A percentile compares a stretch with the other conserved stretches of the same genome.
These are phyloP conservation scores for Callionymus lyra DNA, from an alignment of 2,113 vertebrate genomes.

Conservation along the genomic window DNA sequence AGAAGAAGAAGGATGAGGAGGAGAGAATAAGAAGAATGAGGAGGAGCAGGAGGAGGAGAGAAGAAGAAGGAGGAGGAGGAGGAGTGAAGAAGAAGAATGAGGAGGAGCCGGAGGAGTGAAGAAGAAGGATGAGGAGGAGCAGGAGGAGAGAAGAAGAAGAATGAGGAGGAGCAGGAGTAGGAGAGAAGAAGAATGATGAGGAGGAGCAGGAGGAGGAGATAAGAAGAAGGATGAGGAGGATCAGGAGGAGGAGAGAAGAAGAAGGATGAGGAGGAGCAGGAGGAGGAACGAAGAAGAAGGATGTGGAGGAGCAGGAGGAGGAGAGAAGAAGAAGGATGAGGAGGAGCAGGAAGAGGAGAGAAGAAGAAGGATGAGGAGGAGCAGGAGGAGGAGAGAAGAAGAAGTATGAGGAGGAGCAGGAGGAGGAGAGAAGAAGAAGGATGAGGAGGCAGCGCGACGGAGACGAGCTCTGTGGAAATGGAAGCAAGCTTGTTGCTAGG, in stretches of 20 bases:
- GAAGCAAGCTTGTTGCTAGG: conserved; percentile 71
- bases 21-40: no score
- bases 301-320: no score
- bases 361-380: no score
- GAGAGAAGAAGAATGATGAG: no score
- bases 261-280: background rate
- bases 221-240: conserved; percentile 3
- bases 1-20: no score
- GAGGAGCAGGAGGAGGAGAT: conserved; percentile 8
- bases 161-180: conserved; percentile 1
- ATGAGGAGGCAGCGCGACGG: no score
- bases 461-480: conserved; percentile 25
- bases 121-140: conserved; percentile 9
- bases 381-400: no score
- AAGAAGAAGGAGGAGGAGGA: conserved; percentile 17
- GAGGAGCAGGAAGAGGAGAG: no score
- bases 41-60: background rate
- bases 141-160: background rate
- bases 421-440: no score
- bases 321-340: background rate
- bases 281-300: background rate
- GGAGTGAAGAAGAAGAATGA: background rate
- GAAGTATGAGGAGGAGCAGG: no score
- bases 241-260: no score
- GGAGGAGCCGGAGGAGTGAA: conserved; percentile 1